These are phyloP conservation scores for Doris montereyensis DNA, from an alignment of 2,888 invertebrate species.

Conservation along the genomic window DNA sequence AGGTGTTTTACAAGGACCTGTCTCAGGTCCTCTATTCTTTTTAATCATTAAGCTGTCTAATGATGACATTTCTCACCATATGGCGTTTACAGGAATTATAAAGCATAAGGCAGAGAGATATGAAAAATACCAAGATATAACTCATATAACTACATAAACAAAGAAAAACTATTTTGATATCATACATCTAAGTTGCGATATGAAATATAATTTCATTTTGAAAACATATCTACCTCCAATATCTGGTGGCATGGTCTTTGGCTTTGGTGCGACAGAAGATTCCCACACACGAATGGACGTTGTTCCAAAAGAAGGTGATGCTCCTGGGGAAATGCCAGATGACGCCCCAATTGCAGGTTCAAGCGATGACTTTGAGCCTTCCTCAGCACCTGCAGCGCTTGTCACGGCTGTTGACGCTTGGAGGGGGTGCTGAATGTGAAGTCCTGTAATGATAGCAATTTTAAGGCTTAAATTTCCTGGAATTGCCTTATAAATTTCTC, in stretches of 20 bases:
- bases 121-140: too few species aligned
- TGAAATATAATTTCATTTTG: neutral
- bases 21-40: too few species aligned
- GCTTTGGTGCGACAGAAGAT: slow-evolving; percentile 39
- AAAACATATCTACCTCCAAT: slow-evolving; percentile 39
- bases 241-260: slow-evolving; percentile 35
- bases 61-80: too few species aligned
- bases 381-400: slow-evolving; percentile 31
- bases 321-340: slow-evolving; percentile 27
- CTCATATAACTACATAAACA: too few species aligned
- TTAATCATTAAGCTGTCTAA: too few species aligned
- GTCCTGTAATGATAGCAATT: slow-evolving; percentile 50
- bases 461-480: too few species aligned
- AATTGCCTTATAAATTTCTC: too few species aligned
- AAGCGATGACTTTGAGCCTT: slow-evolving; percentile 28
- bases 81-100: too few species aligned
- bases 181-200: neutral
- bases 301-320: slow-evolving; percentile 18
- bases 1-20: too few species aligned
- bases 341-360: slow-evolving; percentile 34
- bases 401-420: slow-evolving; percentile 36
- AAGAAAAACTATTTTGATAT: too few species aligned
- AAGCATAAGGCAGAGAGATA: too few species aligned
- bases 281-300: slow-evolving; percentile 31
- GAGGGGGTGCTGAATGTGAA: slow-evolving; percentile 64